phyloP scores from a whole-genome alignment of 2,113 vertebrate species.

The Murina feae region DNA sequence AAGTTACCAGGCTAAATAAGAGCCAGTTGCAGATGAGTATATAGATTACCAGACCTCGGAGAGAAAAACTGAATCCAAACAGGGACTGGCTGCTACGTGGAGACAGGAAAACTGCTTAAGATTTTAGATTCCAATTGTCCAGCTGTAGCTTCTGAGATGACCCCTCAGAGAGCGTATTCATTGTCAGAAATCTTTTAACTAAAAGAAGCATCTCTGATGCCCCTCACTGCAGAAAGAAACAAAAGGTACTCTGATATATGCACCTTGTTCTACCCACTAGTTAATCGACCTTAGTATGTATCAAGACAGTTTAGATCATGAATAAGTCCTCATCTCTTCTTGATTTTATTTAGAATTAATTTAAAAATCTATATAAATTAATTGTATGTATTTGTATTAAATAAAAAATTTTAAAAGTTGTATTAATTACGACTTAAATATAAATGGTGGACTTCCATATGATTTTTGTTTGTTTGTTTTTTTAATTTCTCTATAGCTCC shows the following conservation, averaged over 20 bases:
- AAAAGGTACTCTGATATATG: not conserved
- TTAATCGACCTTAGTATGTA: not conserved
- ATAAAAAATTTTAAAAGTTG: not conserved
- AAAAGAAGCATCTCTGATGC: not conserved
- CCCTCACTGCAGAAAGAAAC: not conserved
- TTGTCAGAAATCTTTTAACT: not conserved
- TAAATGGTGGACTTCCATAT: not conserved
- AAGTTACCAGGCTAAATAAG: not conserved
- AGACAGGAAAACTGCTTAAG: not conserved
- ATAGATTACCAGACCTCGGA: not conserved
- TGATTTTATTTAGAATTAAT: not conserved
- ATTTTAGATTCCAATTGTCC: not conserved
- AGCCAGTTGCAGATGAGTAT: not conserved
- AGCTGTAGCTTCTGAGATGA: not conserved
- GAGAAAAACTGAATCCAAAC: not conserved
- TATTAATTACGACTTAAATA: not conserved
- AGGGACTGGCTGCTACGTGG: not conserved
- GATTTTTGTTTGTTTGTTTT: not conserved
- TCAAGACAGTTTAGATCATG: not conserved
- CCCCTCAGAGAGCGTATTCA: not conserved
- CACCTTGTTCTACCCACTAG: not conserved
- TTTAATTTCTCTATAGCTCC: not conserved
- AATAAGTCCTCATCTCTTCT: accelerated
- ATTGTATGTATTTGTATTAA: not conserved
- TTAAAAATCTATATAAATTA: not conserved